Percentiles rank a stretch among this genome's conserved stretches.
These are phyloP conservation scores for Tetranychus cinnabarinus DNA, from an alignment of 1,140 invertebrate genomes.

Conservation along the genomic window DNA sequence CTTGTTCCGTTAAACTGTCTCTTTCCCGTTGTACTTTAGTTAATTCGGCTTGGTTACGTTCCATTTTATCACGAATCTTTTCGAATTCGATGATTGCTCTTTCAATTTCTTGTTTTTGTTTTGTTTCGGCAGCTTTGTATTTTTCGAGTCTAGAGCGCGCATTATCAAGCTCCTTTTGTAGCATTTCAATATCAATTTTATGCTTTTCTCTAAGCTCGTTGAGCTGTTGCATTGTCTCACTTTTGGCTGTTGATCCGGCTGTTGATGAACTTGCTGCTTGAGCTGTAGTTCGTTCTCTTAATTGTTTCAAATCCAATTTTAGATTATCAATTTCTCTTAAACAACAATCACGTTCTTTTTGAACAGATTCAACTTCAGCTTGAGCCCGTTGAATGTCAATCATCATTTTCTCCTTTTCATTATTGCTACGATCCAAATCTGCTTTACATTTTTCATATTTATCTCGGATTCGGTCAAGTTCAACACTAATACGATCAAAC, in stretches of 20 bases:
- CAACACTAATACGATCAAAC: conserved; percentile 50
- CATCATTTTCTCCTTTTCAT: conserved; percentile 28
- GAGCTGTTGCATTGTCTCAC: conserved; percentile 9
- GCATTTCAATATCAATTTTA: conserved; percentile 12
- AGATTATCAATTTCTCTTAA: background rate
- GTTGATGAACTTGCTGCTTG: too few species aligned
- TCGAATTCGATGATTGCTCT: conserved; percentile 58
- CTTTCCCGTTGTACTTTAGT: conserved; percentile 36
- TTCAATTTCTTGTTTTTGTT: conserved; percentile 52
- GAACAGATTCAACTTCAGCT: conserved; percentile 50
- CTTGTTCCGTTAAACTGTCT: conserved; percentile 17
- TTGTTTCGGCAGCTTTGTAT: conserved; percentile 42
- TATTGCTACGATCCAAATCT: conserved; percentile 45
- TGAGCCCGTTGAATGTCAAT: conserved; percentile 29
- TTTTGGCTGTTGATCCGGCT: conserved; percentile 1
- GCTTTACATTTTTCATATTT: conserved; percentile 51
- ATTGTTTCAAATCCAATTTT: conserved; percentile 4
- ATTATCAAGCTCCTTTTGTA: conserved; percentile 37
- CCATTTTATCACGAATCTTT: conserved; percentile 54
- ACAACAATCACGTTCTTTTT: conserved; percentile 56
- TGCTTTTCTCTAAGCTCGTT: conserved; percentile 13
- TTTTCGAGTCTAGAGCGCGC: conserved; percentile 46
- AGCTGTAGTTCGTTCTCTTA: background rate
- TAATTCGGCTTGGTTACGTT: conserved; percentile 51
- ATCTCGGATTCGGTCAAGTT: conserved; percentile 58